Evolutionary conservation across 2,113 vertebrate genomes (phyloP).

Genomic region (Myiozetetes cayanensis): DNA sequence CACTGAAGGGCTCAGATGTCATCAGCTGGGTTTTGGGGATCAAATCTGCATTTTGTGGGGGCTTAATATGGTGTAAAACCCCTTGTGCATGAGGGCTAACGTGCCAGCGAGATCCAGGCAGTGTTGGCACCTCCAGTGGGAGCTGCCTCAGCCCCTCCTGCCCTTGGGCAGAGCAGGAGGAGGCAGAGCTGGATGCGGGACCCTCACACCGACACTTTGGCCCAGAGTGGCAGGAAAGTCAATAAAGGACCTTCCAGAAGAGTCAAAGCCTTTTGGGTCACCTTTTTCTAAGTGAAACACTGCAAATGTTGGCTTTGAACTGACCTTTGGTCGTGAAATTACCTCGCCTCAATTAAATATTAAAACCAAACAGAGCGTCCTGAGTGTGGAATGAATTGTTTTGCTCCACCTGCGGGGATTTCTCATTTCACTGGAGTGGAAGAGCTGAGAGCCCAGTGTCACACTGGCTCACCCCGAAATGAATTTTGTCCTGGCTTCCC

Average conservation of each 20-base stretch:
- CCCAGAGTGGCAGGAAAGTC: neutral
- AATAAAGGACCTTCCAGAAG: neutral
- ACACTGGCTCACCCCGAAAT: neutral
- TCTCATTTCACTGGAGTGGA: neutral
- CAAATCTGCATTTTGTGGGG: neutral
- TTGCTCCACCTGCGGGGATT: neutral
- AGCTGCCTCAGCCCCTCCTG: neutral
- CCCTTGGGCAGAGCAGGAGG: neutral
- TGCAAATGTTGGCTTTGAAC: constrained; percentile 12
- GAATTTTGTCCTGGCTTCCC: neutral
- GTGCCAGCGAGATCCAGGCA: neutral
- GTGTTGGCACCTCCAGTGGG: neutral
- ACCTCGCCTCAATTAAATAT: neutral
- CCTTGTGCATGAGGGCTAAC: neutral
- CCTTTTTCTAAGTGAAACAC: neutral
- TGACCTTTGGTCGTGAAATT: neutral
- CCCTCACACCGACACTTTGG: neutral
- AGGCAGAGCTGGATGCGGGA: fast-evolving
- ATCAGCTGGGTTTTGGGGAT: neutral
- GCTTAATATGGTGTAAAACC: neutral
- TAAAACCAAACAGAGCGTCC: constrained; percentile 3
- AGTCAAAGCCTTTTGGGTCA: neutral
- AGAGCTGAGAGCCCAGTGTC: neutral
- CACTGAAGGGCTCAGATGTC: neutral
- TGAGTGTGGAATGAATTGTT: neutral